A percentile compares a stretch with the other conserved stretches of the same genome.
Evolutionary conservation across 2,113 vertebrate species (phyloP).

Genomic region (Ancistrus triradiatus): DNA sequence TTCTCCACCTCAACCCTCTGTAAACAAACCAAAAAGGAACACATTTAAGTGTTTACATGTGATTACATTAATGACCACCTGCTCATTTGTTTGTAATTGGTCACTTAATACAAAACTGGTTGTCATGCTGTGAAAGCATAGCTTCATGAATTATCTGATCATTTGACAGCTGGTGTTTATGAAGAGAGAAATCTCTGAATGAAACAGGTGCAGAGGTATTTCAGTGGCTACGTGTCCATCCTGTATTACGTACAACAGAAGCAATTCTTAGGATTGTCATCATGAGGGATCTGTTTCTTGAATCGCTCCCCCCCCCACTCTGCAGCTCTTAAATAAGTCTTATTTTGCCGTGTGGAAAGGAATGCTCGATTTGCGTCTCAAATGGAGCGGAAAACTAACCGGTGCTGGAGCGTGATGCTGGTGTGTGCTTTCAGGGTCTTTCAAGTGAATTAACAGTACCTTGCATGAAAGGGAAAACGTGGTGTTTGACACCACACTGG

Average conservation of each 20-base stretch:
- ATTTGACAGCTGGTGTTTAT: too few species aligned
- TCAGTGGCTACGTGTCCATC: too few species aligned
- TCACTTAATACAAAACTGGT: too few species aligned
- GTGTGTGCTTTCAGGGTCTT: slow-evolving; percentile 38
- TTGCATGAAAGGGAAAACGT: slow-evolving; percentile 19
- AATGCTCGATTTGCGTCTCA: slow-evolving; percentile 54
- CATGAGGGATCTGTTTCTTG: slow-evolving; percentile 19
- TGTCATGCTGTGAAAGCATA: too few species aligned
- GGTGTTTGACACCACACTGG: neutral
- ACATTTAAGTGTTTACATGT: too few species aligned
- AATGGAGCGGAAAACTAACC: slow-evolving; percentile 59
- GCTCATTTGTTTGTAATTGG: too few species aligned
- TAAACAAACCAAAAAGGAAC: too few species aligned
- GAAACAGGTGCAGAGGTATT: too few species aligned
- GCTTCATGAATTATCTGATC: too few species aligned
- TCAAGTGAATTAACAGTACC: slow-evolving; percentile 40
- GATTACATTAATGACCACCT: too few species aligned
- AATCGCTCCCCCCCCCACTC: neutral
- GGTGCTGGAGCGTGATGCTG: slow-evolving; percentile 38
- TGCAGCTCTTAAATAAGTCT: slow-evolving; percentile 42
- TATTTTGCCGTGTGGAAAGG: slow-evolving; percentile 30
- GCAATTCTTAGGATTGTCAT: neutral
- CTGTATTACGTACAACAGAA: slow-evolving; percentile 10
- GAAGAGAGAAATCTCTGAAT: too few species aligned
- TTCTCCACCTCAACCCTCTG: too few species aligned